These are phyloP conservation scores for Nasonovia ribisnigri DNA, from an alignment of 2,888 invertebrate species.

Conservation along the genomic window DNA sequence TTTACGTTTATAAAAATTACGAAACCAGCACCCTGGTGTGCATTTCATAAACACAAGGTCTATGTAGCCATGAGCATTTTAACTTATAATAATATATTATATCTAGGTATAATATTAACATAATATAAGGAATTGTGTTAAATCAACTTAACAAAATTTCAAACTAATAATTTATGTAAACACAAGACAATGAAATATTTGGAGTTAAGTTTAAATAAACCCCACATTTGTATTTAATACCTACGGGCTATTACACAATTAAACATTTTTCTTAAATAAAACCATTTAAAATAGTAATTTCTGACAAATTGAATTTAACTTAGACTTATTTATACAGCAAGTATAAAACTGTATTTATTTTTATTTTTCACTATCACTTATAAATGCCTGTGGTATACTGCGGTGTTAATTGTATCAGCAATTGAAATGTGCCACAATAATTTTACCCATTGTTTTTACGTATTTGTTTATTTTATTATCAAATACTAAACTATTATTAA, in stretches of 20 bases:
- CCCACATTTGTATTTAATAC: background rate
- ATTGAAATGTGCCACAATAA: background rate
- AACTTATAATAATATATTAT: background rate
- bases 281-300: background rate
- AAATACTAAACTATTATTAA: background rate
- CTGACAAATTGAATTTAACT: background rate
- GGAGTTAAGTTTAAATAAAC: background rate
- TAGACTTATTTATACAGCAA: background rate
- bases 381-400: background rate
- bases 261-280: background rate
- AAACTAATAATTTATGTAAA: background rate
- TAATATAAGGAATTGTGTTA: background rate
- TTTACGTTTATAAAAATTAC: constrained; percentile 12
- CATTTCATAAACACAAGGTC: constrained; percentile 30
- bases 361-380: background rate
- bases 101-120: background rate
- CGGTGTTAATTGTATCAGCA: background rate
- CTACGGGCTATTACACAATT: background rate
- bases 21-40: constrained; percentile 21
- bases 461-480: background rate
- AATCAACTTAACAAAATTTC: background rate
- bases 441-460: background rate
- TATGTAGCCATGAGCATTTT: constrained; percentile 5
- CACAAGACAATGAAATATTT: background rate
- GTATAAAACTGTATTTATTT: background rate